A percentile compares a stretch with the other conserved stretches of the same genome.
Evolutionary conservation across 2,113 vertebrate genomes (phyloP).

Genomic region (Coregonus clupeaformis): DNA sequence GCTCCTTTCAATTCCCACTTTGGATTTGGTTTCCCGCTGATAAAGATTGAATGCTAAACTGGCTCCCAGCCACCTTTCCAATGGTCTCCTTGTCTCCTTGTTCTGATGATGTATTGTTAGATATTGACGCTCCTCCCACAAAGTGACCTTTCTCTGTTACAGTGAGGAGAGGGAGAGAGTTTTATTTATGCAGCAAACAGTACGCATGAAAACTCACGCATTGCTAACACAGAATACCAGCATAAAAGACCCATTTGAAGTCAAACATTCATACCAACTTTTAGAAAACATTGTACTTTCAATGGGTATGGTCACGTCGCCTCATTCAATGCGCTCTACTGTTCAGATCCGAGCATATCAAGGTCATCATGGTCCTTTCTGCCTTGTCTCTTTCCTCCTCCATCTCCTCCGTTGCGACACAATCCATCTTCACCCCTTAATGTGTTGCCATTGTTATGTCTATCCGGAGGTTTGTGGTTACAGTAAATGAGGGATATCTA

Average conservation of each 20-base stretch:
- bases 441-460: constrained; percentile 30
- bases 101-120: constrained; percentile 18
- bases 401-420: not conserved
- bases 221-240: constrained; percentile 22
- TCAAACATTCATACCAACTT: constrained; percentile 28
- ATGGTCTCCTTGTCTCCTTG: not conserved
- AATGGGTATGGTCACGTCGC: not conserved
- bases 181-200: constrained; percentile 21
- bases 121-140: constrained; percentile 40
- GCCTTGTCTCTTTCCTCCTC: too few species aligned
- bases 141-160: constrained; percentile 37
- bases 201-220: constrained; percentile 19
- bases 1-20: constrained; percentile 43
- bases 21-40: constrained; percentile 44
- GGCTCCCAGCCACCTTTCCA: constrained; percentile 18
- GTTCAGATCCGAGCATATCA: too few species aligned
- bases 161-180: constrained; percentile 17
- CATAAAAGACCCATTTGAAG: constrained; percentile 37
- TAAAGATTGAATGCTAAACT: constrained; percentile 43
- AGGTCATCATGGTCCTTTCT: constrained; percentile 32
- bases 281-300: not conserved
- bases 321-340: not conserved
- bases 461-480: constrained; percentile 21
- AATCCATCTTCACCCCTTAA: constrained; percentile 42
- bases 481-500: constrained; percentile 25